Percentiles rank a stretch among this genome's conserved stretches.
Evolutionary conservation across 2,888 invertebrate genomes (phyloP).

Genomic region (Orthonevra nobilis): DNA sequence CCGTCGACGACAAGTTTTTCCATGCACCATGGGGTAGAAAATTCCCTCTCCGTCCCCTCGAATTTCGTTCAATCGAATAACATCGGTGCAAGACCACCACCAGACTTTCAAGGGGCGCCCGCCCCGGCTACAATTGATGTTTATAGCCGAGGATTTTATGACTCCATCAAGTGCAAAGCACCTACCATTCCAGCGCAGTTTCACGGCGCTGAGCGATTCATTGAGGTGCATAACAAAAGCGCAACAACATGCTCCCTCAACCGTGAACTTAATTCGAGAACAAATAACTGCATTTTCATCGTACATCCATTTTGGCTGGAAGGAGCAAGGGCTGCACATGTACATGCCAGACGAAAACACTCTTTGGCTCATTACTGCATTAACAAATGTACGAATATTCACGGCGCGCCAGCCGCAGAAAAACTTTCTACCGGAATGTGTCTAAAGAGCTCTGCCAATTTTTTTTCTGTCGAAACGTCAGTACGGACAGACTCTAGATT

Average conservation of each 20-base stretch:
- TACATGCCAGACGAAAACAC: constrained; percentile 58
- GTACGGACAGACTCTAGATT: constrained; percentile 2
- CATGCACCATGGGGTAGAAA: constrained; percentile 4
- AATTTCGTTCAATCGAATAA: constrained; percentile 37
- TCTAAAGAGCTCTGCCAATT: constrained; percentile 7
- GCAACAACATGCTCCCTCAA: constrained; percentile 61
- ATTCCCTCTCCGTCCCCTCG: not conserved
- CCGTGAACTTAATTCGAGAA: constrained; percentile 66
- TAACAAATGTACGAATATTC: constrained; percentile 61
- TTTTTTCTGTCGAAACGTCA: not conserved
- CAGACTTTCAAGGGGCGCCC: too few species aligned
- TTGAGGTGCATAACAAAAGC: constrained; percentile 26
- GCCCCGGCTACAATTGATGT: constrained; percentile 57
- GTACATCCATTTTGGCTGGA: not conserved
- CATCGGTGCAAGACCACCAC: not conserved
- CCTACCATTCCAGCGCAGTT: constrained; percentile 21
- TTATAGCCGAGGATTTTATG: constrained; percentile 61
- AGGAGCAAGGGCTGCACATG: constrained; percentile 23
- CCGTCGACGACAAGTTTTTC: constrained; percentile 58
- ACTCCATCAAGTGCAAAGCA: constrained; percentile 65
- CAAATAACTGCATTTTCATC: constrained; percentile 61
- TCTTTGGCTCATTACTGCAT: constrained; percentile 62
- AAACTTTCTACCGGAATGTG: constrained; percentile 34
- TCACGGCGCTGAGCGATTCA: not conserved
- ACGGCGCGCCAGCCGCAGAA: constrained; percentile 5